Percentiles rank a stretch among this genome's conserved stretches.
phyloP scores from a whole-genome alignment of 2,797 vertebrate genomes.

The Cyprinodon diabolis region DNA sequence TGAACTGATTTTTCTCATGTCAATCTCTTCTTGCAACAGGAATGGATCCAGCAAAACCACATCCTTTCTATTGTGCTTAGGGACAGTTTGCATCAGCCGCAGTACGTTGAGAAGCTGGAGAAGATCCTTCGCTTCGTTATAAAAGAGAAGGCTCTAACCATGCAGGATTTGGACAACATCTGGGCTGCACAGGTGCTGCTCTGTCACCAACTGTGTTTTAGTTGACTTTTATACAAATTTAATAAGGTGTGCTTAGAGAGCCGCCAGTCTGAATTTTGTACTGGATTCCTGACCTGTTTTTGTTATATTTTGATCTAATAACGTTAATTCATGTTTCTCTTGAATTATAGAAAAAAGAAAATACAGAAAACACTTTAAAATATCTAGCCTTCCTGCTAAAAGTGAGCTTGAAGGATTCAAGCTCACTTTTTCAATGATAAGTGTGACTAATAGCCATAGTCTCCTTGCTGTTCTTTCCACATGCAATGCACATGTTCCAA shows the following conservation, averaged over 20 bases:
- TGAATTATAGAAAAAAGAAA: background rate
- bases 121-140: conserved; percentile 99
- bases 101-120: conserved; percentile 98
- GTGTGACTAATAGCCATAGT: no score
- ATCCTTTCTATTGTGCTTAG: conserved; percentile 97
- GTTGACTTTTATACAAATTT: background rate
- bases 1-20: conserved; percentile 1
- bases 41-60: conserved; percentile 99
- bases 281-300: no score
- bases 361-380: background rate
- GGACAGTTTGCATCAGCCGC: conserved; percentile 98
- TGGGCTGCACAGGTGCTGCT: conserved; percentile 97
- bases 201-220: background rate
- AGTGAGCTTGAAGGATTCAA: background rate
- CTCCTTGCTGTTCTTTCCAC: background rate
- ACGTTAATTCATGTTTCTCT: background rate
- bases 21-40: conserved; percentile 75
- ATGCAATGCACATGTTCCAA: background rate
- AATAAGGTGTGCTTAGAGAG: background rate
- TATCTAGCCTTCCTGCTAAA: background rate
- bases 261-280: no score
- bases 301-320: no score
- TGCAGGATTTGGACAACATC: conserved; percentile 99
- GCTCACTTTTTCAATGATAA: no score
- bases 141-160: conserved; percentile 98